Evolutionary conservation across 2,888 invertebrate species (phyloP).

Genomic region (Reticulitermes lucifugus): DNA sequence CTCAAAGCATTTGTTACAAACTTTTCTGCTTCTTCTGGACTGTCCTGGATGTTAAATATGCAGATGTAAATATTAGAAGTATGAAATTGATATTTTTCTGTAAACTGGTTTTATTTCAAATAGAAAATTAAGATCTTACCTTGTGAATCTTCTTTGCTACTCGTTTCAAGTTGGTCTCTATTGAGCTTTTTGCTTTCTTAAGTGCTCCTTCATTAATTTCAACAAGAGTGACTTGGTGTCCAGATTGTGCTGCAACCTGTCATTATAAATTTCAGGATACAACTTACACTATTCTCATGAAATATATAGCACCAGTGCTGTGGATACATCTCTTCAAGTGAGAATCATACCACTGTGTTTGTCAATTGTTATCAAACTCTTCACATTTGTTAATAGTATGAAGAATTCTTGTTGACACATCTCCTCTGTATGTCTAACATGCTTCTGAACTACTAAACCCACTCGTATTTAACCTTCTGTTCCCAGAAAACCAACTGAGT

Average conservation of each 20-base stretch:
- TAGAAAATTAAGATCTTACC: slow-evolving; percentile 54
- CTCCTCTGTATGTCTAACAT: too few species aligned
- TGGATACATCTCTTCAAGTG: too few species aligned
- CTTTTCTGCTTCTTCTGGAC: slow-evolving; percentile 72
- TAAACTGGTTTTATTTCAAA: neutral
- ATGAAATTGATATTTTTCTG: neutral
- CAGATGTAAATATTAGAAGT: neutral
- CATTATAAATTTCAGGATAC: neutral
- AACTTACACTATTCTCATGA: too few species aligned
- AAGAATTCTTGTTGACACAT: too few species aligned
- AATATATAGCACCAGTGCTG: too few species aligned
- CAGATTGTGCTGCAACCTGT: slow-evolving; percentile 86
- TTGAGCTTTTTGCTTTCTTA: slow-evolving; percentile 77
- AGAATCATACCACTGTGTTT: too few species aligned
- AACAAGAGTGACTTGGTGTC: slow-evolving; percentile 83
- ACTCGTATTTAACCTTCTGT: too few species aligned
- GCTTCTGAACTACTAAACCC: too few species aligned
- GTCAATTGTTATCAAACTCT: too few species aligned
- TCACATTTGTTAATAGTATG: too few species aligned
- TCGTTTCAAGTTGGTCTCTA: slow-evolving; percentile 76
- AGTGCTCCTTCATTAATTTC: slow-evolving; percentile 80
- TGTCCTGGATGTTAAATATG: slow-evolving; percentile 62
- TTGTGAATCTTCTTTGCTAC: slow-evolving; percentile 84
- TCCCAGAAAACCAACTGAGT: too few species aligned
- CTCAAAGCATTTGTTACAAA: slow-evolving; percentile 64